Conservation (phyloP, 2,113 vertebrate genomes). For the Alligator mississippiensis region DNA sequence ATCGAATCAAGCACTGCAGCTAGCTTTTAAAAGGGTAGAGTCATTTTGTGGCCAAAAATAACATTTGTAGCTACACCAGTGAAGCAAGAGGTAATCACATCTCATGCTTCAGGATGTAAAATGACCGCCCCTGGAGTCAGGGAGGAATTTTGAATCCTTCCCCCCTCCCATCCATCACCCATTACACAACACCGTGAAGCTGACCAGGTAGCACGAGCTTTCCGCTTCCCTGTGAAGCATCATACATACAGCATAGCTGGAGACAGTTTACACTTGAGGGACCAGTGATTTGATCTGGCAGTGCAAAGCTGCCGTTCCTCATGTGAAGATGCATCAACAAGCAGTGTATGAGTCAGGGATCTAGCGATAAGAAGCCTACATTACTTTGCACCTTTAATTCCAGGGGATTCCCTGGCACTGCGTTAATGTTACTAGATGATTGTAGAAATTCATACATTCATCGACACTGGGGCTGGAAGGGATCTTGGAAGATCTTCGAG, state of each 20-base stretch:
- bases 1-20: slow-evolving; percentile 26
- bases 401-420: not conserved
- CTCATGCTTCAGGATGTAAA: slow-evolving; percentile 58
- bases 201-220: not conserved
- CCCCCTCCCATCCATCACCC: slow-evolving; percentile 5
- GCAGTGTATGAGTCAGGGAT: not conserved
- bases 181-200: not conserved
- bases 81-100: slow-evolving; percentile 29
- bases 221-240: slow-evolving; percentile 12
- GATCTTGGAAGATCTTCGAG: too few relatives aligned
- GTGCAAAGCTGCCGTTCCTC: not conserved
- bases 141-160: slow-evolving; percentile 16
- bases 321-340: slow-evolving; percentile 8
- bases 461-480: too few relatives aligned
- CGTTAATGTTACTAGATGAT: not conserved
- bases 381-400: not conserved
- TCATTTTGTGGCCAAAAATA: slow-evolving; percentile 59
- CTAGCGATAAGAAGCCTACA: not conserved
- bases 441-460: too few relatives aligned
- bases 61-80: slow-evolving; percentile 20
- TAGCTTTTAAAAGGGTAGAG: not conserved
- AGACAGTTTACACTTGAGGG: slow-evolving; percentile 14
- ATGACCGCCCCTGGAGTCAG: not conserved
- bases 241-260: slow-evolving; percentile 1
- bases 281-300: not conserved